A percentile compares a stretch with the other conserved stretches of the same genome.
Evolutionary conservation across 92 coral and sea anemone genomes (phyloP).

Genomic region (Epizoanthus rinbou): DNA sequence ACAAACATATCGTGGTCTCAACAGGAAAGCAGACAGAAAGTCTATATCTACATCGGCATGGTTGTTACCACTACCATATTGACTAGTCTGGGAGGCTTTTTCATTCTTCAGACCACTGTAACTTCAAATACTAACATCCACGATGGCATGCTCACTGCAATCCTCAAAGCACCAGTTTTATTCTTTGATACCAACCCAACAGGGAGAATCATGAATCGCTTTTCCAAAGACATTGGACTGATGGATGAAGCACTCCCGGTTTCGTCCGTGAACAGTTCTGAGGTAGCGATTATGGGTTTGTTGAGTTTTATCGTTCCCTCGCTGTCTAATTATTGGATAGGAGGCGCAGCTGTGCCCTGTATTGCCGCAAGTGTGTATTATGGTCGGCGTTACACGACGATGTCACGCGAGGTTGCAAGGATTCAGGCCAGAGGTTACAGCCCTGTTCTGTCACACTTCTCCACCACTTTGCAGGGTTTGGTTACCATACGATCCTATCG

Average conservation of each 20-base stretch:
- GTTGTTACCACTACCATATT: neutral
- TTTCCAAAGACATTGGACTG: conserved; percentile 5
- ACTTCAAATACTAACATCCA: neutral
- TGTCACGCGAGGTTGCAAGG: conserved; percentile 25
- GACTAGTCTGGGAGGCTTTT: neutral
- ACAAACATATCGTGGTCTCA: conserved; percentile 4
- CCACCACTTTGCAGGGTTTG: conserved; percentile 16
- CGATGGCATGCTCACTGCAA: conserved; percentile 7
- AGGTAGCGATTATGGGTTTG: neutral
- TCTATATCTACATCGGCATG: conserved; percentile 18
- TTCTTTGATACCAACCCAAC: conserved; percentile 21
- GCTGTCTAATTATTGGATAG: conserved; percentile 3
- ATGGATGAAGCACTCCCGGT: neutral
- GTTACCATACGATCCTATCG: conserved; percentile 9
- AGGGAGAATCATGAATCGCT: conserved; percentile 16
- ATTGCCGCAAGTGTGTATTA: neutral
- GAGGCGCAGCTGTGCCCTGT: neutral
- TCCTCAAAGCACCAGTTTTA: conserved; percentile 7
- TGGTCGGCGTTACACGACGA: conserved; percentile 13
- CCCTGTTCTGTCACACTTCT: conserved; percentile 21
- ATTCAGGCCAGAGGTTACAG: conserved; percentile 26
- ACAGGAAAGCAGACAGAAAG: neutral
- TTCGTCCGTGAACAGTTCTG: neutral
- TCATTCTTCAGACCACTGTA: conserved; percentile 7
- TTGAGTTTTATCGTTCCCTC: neutral